These are phyloP conservation scores for Erynnis tages DNA, from an alignment of 2,888 invertebrate species.

Conservation along the genomic window DNA sequence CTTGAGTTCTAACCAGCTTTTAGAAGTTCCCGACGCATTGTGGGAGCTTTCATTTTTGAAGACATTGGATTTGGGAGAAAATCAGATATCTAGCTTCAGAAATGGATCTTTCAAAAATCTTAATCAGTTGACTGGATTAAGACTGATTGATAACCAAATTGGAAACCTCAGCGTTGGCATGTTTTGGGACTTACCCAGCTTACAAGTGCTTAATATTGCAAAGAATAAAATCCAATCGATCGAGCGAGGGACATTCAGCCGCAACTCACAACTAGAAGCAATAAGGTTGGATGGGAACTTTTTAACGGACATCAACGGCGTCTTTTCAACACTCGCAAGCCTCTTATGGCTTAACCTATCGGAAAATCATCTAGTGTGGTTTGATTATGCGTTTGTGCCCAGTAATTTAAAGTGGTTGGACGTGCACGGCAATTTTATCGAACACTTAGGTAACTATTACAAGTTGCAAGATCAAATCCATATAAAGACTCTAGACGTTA, in stretches of 20 bases:
- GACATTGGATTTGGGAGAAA: slow-evolving; percentile 95
- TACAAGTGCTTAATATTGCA: slow-evolving; percentile 93
- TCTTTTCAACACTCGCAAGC: slow-evolving; percentile 92
- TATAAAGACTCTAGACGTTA: slow-evolving; percentile 93
- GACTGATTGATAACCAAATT: slow-evolving; percentile 94
- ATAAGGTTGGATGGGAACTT: slow-evolving; percentile 94
- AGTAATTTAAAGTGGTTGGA: slow-evolving; percentile 94
- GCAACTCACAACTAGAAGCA: slow-evolving; percentile 91
- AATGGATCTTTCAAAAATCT: slow-evolving; percentile 93
- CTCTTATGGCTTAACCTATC: slow-evolving; percentile 93
- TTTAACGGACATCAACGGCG: slow-evolving; percentile 93
- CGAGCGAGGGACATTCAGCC: slow-evolving; percentile 91
- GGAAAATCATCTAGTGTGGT: slow-evolving; percentile 95
- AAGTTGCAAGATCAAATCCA: slow-evolving; percentile 90
- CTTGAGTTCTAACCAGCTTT: slow-evolving; percentile 92
- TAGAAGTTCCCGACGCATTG: slow-evolving; percentile 90
- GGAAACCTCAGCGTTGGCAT: slow-evolving; percentile 91
- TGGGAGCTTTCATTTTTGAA: slow-evolving; percentile 91
- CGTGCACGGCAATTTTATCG: slow-evolving; percentile 94
- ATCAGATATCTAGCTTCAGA: slow-evolving; percentile 90
- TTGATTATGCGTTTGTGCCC: slow-evolving; percentile 95
- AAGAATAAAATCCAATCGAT: slow-evolving; percentile 94
- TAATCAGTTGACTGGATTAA: slow-evolving; percentile 91
- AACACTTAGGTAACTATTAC: slow-evolving; percentile 93
- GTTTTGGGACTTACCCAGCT: slow-evolving; percentile 91